Evolutionary conservation across 2,797 vertebrate species (phyloP).

Genomic region (Parauchenoglanis ngamensis): DNA sequence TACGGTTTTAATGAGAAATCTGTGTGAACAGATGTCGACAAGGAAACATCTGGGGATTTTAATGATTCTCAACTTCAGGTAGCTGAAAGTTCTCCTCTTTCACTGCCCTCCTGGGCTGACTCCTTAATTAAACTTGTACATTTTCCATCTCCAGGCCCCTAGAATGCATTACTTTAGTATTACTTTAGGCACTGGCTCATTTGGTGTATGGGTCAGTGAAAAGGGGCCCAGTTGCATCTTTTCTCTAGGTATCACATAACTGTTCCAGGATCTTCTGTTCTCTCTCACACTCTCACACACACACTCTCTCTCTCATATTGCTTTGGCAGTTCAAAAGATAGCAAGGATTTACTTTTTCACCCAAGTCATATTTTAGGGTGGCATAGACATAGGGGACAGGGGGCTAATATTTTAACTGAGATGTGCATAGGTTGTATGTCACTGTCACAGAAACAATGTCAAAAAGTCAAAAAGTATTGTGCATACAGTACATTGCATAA

Average conservation of each 20-base stretch:
- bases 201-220: conserved; percentile 59
- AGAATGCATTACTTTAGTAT: conserved; percentile 43
- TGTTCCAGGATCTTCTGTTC: neutral
- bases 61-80: conserved; percentile 57
- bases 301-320: conserved; percentile 21
- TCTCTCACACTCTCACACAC: neutral
- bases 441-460: neutral
- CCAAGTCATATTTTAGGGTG: conserved; percentile 68
- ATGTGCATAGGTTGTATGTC: neutral
- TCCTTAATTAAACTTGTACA: conserved; percentile 63
- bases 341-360: conserved; percentile 72
- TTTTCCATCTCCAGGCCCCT: conserved; percentile 53
- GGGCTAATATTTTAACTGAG: neutral
- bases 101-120: conserved; percentile 62
- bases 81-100: conserved; percentile 58
- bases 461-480: too few relatives aligned
- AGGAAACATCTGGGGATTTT: conserved; percentile 48
- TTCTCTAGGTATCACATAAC: neutral
- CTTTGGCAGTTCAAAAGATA: conserved; percentile 63
- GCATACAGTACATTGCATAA: neutral
- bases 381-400: conserved; percentile 14
- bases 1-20: conserved; percentile 33
- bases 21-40: conserved; percentile 30
- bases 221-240: conserved; percentile 61
- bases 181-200: conserved; percentile 58